A percentile compares a stretch with the other conserved stretches of the same genome.
Conservation (phyloP, 2,888 invertebrate species). For the Pseudococcus longispinus region DNA sequence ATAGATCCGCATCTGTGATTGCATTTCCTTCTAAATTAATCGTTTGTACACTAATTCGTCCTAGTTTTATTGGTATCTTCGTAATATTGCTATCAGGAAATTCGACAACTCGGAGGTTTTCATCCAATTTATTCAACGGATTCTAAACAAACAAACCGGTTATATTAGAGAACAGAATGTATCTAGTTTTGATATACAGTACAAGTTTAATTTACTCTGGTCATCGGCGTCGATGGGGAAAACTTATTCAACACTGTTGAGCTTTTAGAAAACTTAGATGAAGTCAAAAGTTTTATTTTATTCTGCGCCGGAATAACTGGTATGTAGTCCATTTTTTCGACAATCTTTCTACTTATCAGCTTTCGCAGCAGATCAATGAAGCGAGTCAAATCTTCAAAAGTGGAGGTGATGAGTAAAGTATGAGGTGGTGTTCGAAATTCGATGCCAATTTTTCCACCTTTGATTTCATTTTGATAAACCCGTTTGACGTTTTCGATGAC, state of each 20-base stretch:
- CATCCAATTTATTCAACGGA: not conserved
- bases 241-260: not conserved
- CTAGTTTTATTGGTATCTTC: conserved; percentile 20
- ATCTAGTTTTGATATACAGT: not conserved
- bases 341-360: not conserved
- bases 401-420: conserved; percentile 27
- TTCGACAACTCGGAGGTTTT: conserved; percentile 29
- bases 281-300: not conserved
- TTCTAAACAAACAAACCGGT: not conserved
- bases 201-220: not conserved
- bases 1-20: not conserved
- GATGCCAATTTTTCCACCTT: conserved; percentile 28
- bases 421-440: conserved; percentile 50
- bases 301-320: not conserved
- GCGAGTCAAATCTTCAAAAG: not conserved
- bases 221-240: not conserved
- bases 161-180: not conserved
- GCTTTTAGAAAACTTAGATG: not conserved
- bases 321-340: conserved; percentile 47
- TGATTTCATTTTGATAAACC: conserved; percentile 41
- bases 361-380: conserved; percentile 21
- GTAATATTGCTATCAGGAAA: not conserved
- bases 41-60: not conserved
- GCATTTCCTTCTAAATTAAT: conserved; percentile 46
- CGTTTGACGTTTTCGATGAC: conserved; percentile 42